Base-by-base conservation (phyloP, 2,113 vertebrate genomes). In the Lutjanus erythropterus region DNA sequence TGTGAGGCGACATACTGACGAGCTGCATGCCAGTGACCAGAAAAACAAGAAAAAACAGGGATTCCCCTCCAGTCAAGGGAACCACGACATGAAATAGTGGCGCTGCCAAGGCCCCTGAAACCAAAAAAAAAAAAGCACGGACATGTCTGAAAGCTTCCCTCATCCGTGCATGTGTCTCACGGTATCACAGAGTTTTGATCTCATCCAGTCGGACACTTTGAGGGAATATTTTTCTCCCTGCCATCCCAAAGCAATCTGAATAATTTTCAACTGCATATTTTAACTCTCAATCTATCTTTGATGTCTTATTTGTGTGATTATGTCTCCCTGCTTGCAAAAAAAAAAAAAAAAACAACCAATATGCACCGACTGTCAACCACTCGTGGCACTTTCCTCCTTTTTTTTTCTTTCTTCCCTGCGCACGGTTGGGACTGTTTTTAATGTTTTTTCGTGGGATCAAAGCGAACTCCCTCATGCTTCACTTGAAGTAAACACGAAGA, bases 301-400 rank as follows among this genome's bases (percentile, higher is more conserved):
- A 95, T 95, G 94, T 95, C 94, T 94, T 95, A 94, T 95, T 95
- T 95, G 92, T 93, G 91, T 94, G 94, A 95, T 95, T 94, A 93
- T 94, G 89, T 94, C 91, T 91, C 88, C 81, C 88, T 89, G 84
- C 87, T 65, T 81, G 72, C 71, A 49, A 68, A 83, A 81, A 75
- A 65, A 29, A 65, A 5, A 44, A 46, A 75, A 75, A 90, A 83
- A 87, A 86, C 78, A 92, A 73, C 60, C 84, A 68, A 77, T 71
- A 77, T 44, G 86, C 89, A 85, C 86, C 81, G 80, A 89, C 91
- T 87, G 89, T 92, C 93, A 93, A 88, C 85, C 88, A 87, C 86
- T 91, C 75, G 35, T 90, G 82, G 91, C 85, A 71, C 83, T 83
- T 79, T 76, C 59, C 62, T 78, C 62, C 50, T 81, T 86, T 84